Evolutionary conservation across 2,797 vertebrate genomes (phyloP), one percentile per base, ranked within the genome.

Genomic region (Dallia pectoralis): DNA sequence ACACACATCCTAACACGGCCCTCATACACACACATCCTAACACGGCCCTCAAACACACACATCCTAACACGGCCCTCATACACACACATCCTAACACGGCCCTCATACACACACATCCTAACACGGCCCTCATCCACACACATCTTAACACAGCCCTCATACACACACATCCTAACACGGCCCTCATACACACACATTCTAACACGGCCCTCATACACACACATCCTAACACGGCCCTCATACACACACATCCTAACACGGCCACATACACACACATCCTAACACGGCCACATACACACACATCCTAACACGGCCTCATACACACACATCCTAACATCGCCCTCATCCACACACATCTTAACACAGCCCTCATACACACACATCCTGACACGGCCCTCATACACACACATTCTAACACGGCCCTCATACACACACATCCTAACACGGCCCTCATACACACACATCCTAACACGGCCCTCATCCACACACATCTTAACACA

Each of bases 71-170:
- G 2, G 19, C 71, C n/a, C n/a, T n/a, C n/a, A n/a, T n/a, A n/a
- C n/a, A n/a, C n/a, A n/a, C n/a, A n/a, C n/a, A n/a, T n/a, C n/a
- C n/a, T n/a, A n/a, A 36, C 40, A 64, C 66, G 22, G 59, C 66
- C 27, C 27, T 74, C 66, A 30, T 30, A 36, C 59, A 44, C 67
- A 69, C 67, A 67, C 66, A 48, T 40, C 77, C 77, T 12, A 49
- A 4, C 30, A 29, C 7, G 2, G 19, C 71, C n/a, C n/a, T n/a
- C n/a, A n/a, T n/a, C n/a, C n/a, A n/a, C n/a, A n/a, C n/a, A n/a
- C n/a, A n/a, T n/a, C n/a, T n/a, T n/a, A n/a, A 36, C 40, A 64
- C 66, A 22, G 59, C 66, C 27, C 27, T 74, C 66, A 30, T 30
- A 36, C 59, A 44, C 67, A 69, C 67, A 67, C 66, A 48, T 40